These are phyloP conservation scores for Scrobipalpa costella DNA, from an alignment of 2,888 invertebrate genomes.

Conservation along the genomic window DNA sequence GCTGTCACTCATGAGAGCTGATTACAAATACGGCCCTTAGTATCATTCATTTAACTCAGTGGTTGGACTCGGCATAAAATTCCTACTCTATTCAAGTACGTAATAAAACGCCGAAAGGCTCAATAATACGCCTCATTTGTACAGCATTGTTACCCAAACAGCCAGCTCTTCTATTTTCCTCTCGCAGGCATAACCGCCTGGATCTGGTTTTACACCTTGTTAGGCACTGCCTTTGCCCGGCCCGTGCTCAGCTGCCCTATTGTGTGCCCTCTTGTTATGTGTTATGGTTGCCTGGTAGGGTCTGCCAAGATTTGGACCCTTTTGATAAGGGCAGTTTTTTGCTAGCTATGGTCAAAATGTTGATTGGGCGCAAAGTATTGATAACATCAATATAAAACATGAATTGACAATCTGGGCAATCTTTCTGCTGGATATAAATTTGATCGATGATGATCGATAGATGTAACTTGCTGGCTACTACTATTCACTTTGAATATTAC, in stretches of 20 bases:
- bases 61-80: too few species aligned
- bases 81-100: background rate
- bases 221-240: too few species aligned
- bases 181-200: constrained; percentile 43
- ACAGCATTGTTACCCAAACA: constrained; percentile 8
- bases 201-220: constrained; percentile 71
- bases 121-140: constrained; percentile 10
- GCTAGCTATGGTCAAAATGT: background rate
- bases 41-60: too few species aligned
- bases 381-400: too few species aligned
- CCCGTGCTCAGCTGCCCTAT: constrained; percentile 37
- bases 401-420: too few species aligned
- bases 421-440: too few species aligned
- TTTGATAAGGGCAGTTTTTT: background rate
- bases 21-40: too few species aligned
- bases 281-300: constrained; percentile 17
- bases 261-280: constrained; percentile 40
- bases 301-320: background rate
- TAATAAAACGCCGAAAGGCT: constrained; percentile 5
- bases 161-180: constrained; percentile 16
- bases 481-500: too few species aligned
- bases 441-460: too few species aligned
- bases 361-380: background rate
- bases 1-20: too few species aligned
- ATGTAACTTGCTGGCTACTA: too few species aligned